Percentiles rank a stretch among this genome's conserved stretches.
Evolutionary conservation across 2,888 invertebrate species (phyloP).

Genomic region (Coelogynopora nodosa): DNA sequence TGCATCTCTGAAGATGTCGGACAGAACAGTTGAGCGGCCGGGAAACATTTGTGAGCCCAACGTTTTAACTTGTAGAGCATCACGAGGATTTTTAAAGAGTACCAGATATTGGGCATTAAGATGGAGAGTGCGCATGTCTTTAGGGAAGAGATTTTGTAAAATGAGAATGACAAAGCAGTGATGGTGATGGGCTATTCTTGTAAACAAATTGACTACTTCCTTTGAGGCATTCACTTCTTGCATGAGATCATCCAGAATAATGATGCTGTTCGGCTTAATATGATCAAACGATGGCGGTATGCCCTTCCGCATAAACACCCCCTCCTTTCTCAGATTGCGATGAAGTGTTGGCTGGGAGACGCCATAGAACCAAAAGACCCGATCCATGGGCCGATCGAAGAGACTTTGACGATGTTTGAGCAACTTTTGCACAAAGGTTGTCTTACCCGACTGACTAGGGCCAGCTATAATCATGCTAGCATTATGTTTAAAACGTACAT

Average conservation of each 20-base stretch:
- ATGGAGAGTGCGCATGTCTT: slow-evolving; percentile 30
- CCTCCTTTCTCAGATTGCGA: neutral
- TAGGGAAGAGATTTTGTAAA: slow-evolving; percentile 36
- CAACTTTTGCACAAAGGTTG: neutral
- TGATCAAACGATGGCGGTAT: neutral
- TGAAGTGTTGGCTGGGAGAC: neutral
- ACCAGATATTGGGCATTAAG: slow-evolving; percentile 37
- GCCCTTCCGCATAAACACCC: neutral
- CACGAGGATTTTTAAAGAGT: slow-evolving; percentile 21
- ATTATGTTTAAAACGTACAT: neutral
- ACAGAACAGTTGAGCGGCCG: neutral
- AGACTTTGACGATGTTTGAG: neutral
- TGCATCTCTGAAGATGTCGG: slow-evolving; percentile 39
- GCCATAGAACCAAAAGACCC: neutral
- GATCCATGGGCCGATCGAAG: neutral
- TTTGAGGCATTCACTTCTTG: neutral
- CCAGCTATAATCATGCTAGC: neutral
- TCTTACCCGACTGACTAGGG: neutral
- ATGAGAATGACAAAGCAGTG: slow-evolving; percentile 12
- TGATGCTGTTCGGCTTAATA: neutral
- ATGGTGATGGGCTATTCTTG: slow-evolving; percentile 27
- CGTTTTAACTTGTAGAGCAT: slow-evolving; percentile 32
- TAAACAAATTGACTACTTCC: slow-evolving; percentile 37
- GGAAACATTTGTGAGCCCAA: slow-evolving; percentile 43
- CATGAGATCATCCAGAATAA: slow-evolving; percentile 29